Percentiles rank a stretch among this genome's conserved stretches.
phyloP scores from a whole-genome alignment of 1,140 invertebrate genomes.

The Bombus confusus region DNA sequence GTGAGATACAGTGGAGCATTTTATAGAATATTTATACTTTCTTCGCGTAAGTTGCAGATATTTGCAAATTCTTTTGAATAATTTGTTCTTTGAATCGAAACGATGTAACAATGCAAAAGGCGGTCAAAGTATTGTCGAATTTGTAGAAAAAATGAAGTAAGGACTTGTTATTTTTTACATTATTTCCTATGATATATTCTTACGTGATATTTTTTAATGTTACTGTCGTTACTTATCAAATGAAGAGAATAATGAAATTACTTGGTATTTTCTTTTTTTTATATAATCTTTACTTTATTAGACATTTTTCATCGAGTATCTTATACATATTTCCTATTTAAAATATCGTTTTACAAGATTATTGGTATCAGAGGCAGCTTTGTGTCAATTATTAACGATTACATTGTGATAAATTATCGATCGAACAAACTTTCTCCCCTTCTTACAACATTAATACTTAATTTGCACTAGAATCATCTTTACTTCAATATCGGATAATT shows the following conservation, averaged over 20 bases:
- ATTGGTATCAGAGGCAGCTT: constrained; percentile 14
- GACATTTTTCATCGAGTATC: neutral
- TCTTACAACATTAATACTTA: neutral
- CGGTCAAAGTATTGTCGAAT: neutral
- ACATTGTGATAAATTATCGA: neutral
- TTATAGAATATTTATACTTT: neutral
- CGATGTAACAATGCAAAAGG: too few species aligned
- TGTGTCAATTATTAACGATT: constrained; percentile 2
- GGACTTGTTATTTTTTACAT: neutral
- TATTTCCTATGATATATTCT: neutral
- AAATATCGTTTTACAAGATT: constrained; percentile 26
- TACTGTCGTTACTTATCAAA: neutral
- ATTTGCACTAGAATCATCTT: neutral
- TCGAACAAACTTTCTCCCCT: neutral
- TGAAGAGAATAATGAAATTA: neutral
- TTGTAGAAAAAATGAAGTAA: neutral
- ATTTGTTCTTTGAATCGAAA: neutral
- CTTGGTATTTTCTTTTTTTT: neutral
- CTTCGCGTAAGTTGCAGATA: neutral
- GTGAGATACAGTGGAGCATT: neutral
- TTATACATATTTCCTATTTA: constrained; percentile 4
- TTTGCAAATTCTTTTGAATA: neutral
- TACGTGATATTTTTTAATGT: neutral
- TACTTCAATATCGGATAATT: neutral
- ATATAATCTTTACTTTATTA: neutral